Evolutionary conservation across 2,797 vertebrate genomes (phyloP), one percentile per base, ranked within the genome.

Genomic region (Oreonectes daqikongensis): DNA sequence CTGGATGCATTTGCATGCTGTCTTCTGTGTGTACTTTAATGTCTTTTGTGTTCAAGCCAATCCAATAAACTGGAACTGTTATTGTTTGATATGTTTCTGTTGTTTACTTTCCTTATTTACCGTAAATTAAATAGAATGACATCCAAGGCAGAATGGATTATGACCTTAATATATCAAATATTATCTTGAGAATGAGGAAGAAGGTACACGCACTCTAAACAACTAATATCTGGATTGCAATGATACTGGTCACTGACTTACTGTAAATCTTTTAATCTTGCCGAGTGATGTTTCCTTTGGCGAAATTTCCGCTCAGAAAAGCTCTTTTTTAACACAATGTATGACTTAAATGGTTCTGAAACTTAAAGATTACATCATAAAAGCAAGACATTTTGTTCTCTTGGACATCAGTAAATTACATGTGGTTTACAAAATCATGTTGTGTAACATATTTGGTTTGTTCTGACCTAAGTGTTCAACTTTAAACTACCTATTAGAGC

Each of bases 51-150:
- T 70, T 57, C 22, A 78, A 71, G 42, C 44, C 53, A 77, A 74
- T 60, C 15, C 85, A 94, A 93, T 93, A 93, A 94, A 94, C 89
- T 91, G 87, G 87, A 92, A 88, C 81, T 80, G 77, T 84, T 74
- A 82, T 55, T 72, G 30, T 80, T 74, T 67, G 1, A 48, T 30
- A 20, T 44, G 3, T 50, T 64, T 59, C 26, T 28, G 4, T 3
- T 53, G 20, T 42, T 53, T 2, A 26, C 5, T 52, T 65, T 10
- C 20, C 1, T 28, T 5, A 52, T 52, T 18, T 15, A 38, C n/a
- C 9, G 1, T 18, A 5, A 46, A 6, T 46, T 8, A 18, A 5
- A 26, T 50, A 18, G 8, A 26, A 52, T 15, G 7, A 64, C 6
- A 42, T 18, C 8, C 15, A 35, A 1, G 10, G 55, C 15, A 12